A percentile compares a stretch with the other conserved stretches of the same genome.
These are phyloP conservation scores for Mesoligia furuncula DNA, from an alignment of 2,888 invertebrate genomes.

Conservation along the genomic window DNA sequence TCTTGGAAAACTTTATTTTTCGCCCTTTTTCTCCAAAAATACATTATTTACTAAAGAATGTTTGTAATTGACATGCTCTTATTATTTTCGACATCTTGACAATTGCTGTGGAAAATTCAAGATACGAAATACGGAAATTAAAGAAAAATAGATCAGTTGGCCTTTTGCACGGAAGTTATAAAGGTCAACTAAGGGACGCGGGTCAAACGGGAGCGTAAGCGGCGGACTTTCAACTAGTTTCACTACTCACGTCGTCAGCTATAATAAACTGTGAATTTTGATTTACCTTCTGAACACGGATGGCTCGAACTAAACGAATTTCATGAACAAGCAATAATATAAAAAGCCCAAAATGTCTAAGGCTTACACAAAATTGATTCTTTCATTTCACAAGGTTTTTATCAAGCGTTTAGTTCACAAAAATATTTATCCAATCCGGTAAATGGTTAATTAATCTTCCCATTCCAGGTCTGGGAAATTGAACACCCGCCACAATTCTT, in stretches of 20 bases:
- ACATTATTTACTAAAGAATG: background rate
- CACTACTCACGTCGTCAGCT: constrained; percentile 8
- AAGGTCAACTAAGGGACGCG: constrained; percentile 43
- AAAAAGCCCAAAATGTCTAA: constrained; percentile 7
- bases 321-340: constrained; percentile 2
- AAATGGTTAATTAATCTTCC: constrained; percentile 62
- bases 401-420: constrained; percentile 56
- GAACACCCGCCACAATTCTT: constrained; percentile 60
- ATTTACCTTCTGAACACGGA: constrained; percentile 22
- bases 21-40: constrained; percentile 25
- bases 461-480: constrained; percentile 56
- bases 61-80: constrained; percentile 24
- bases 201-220: constrained; percentile 42
- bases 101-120: constrained; percentile 1
- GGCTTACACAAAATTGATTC: constrained; percentile 38
- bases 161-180: constrained; percentile 34
- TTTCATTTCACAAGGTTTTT: constrained; percentile 46
- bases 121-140: constrained; percentile 7
- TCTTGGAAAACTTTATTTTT: constrained; percentile 51
- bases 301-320: constrained; percentile 1
- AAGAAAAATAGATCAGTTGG: constrained; percentile 31
- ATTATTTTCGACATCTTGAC: constrained; percentile 1
- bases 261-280: constrained; percentile 18
- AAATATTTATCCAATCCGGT: constrained; percentile 59
- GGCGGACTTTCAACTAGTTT: constrained; percentile 31